phyloP scores from a whole-genome alignment of 37 sponge, comb jelly and placozoan genomes.

The Eunapius fragilis region DNA sequence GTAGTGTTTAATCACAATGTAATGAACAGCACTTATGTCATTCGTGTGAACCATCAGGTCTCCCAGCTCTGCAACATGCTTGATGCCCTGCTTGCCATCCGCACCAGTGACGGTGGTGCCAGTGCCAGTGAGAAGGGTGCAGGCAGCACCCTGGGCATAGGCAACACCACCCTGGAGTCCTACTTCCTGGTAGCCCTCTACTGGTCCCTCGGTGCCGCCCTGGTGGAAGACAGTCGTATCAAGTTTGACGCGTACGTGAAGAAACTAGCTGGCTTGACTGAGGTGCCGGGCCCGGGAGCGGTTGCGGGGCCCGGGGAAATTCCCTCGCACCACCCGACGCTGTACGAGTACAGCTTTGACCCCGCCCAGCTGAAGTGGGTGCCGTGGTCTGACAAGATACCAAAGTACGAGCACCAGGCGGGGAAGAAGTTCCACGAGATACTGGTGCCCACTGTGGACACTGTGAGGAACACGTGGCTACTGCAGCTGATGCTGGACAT shows the following conservation, averaged over 20 bases:
- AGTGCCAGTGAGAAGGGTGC: constrained; percentile 49
- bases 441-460: constrained; percentile 98
- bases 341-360: constrained; percentile 95
- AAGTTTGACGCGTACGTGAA: constrained; percentile 93
- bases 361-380: constrained; percentile 71
- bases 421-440: constrained; percentile 90
- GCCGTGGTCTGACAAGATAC: constrained; percentile 91
- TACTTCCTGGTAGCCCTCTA: constrained; percentile 83
- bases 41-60: constrained; percentile 32
- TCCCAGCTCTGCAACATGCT: constrained; percentile 86
- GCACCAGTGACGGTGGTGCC: constrained; percentile 39
- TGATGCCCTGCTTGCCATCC: constrained; percentile 82
- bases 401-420: constrained; percentile 89
- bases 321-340: constrained; percentile 79
- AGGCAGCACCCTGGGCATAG: constrained; percentile 62
- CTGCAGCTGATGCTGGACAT: constrained; percentile 93
- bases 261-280: constrained; percentile 70
- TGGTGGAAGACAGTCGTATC: constrained; percentile 89
- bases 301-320: constrained; percentile 83
- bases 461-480: constrained; percentile 95
- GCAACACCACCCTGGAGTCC: constrained; percentile 69
- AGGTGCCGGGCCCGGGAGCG: constrained; percentile 70
- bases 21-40: not conserved
- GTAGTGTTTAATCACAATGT: too few species aligned
- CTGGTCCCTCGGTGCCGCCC: constrained; percentile 94